Evolutionary conservation across 1,140 invertebrate species (phyloP).

Genomic region (Apis cerana): DNA sequence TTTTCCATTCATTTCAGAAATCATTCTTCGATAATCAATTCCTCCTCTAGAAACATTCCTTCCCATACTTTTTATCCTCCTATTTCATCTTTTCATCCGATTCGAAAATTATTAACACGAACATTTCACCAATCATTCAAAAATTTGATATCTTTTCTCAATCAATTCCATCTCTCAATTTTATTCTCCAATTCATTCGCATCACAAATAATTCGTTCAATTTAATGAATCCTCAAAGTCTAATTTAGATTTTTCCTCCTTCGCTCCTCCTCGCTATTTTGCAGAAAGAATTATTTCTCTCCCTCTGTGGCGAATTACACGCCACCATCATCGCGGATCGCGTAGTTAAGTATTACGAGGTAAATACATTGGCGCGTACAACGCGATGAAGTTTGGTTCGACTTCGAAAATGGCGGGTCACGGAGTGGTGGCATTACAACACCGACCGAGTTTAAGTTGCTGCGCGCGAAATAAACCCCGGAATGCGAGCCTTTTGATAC

Average conservation of each 20-base stretch:
- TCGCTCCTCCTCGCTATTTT: too few relatives aligned
- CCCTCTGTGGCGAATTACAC: not conserved
- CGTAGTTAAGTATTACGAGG: not conserved
- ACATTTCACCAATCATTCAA: too few relatives aligned
- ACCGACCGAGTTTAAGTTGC: constrained; percentile 25
- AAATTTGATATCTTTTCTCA: too few relatives aligned
- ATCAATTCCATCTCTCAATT: too few relatives aligned
- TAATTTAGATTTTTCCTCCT: not conserved
- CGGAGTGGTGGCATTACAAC: constrained; percentile 5
- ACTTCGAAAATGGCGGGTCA: not conserved
- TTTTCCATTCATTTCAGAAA: not conserved
- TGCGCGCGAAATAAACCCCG: constrained; percentile 34
- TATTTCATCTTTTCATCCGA: too few relatives aligned
- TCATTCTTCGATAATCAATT: too few relatives aligned
- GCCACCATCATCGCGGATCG: too few relatives aligned
- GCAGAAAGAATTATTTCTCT: not conserved
- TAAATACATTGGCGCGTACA: not conserved
- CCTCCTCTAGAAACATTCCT: too few relatives aligned
- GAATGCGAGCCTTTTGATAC: constrained; percentile 15
- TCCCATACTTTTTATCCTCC: too few relatives aligned
- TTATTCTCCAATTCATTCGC: too few relatives aligned
- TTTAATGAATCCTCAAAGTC: not conserved
- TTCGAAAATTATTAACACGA: too few relatives aligned
- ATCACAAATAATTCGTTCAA: too few relatives aligned
- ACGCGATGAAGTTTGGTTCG: constrained; percentile 3